Evolutionary conservation across 1,140 invertebrate genomes (phyloP).

Genomic region (Drosophila micromelanica): DNA sequence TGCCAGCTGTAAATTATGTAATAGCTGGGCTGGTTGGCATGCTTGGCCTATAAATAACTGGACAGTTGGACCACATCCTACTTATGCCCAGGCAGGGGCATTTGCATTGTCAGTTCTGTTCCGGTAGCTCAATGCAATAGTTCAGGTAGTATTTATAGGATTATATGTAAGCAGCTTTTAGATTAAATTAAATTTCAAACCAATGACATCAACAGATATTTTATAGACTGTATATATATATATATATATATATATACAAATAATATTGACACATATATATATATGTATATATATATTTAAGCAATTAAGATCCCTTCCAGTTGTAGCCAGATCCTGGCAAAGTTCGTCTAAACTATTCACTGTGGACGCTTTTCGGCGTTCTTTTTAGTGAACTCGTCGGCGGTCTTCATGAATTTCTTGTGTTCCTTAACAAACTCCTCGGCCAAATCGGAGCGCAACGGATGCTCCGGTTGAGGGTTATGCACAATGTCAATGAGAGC

Average conservation of each 20-base stretch:
- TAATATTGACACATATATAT: too few species aligned
- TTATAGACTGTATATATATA: conserved; percentile 9
- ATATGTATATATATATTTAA: conserved; percentile 13
- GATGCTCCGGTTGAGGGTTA: conserved; percentile 99
- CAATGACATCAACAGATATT: conserved; percentile 1
- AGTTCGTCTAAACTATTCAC: conserved; percentile 85
- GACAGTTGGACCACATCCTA: not conserved
- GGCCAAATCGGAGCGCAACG: conserved; percentile 96
- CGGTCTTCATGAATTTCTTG: conserved; percentile 99
- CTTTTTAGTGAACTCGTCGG: conserved; percentile 99
- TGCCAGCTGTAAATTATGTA: conserved; percentile 15
- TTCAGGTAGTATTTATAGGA: not conserved
- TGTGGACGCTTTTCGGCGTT: conserved; percentile 97
- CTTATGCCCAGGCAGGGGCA: too few species aligned
- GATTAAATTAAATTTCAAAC: conserved; percentile 13
- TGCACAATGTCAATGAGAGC: conserved; percentile 97
- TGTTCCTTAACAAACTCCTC: conserved; percentile 98
- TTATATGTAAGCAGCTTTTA: not conserved
- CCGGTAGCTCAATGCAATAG: not conserved
- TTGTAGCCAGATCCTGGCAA: not conserved
- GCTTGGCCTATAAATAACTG: conserved; percentile 8
- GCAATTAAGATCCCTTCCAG: conserved; percentile 16
- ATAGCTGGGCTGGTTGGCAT: not conserved
- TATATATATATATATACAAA: conserved; percentile 4
- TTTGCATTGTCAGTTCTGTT: not conserved